A percentile compares a stretch with the other conserved stretches of the same genome.
Evolutionary conservation across 2,888 invertebrate genomes (phyloP).

Genomic region (Rhingia campestris): DNA sequence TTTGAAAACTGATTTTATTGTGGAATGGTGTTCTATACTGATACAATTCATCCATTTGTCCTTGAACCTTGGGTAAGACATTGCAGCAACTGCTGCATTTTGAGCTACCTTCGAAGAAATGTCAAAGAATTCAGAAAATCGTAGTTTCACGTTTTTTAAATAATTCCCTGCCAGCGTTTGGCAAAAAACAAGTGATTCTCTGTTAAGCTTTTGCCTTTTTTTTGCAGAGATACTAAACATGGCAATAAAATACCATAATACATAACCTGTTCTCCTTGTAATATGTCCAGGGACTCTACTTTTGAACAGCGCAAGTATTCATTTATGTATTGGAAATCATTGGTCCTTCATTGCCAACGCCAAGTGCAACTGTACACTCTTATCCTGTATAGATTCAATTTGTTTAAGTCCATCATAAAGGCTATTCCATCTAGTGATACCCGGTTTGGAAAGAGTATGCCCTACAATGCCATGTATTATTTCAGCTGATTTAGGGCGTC

Average conservation of each 20-base stretch:
- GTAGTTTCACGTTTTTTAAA: slow-evolving; percentile 11
- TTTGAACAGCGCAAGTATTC: slow-evolving; percentile 29
- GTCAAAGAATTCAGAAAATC: slow-evolving; percentile 30
- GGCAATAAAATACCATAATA: slow-evolving; percentile 41
- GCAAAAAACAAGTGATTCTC: slow-evolving; percentile 30
- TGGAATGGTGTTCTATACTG: slow-evolving; percentile 3
- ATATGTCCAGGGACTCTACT: slow-evolving; percentile 34
- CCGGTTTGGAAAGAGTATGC: slow-evolving; percentile 19
- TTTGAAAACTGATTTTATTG: not conserved
- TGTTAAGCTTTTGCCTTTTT: slow-evolving; percentile 29
- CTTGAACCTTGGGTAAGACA: slow-evolving; percentile 49
- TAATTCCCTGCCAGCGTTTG: slow-evolving; percentile 19
- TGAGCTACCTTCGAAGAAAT: slow-evolving; percentile 15
- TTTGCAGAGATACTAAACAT: slow-evolving; percentile 28
- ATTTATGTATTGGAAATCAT: slow-evolving; percentile 40
- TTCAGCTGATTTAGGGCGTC: slow-evolving; percentile 45
- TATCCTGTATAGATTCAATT: slow-evolving; percentile 26
- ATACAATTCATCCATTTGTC: slow-evolving; percentile 39
- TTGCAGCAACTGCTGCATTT: slow-evolving; percentile 43
- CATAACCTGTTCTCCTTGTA: slow-evolving; percentile 19
- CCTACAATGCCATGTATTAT: slow-evolving; percentile 43
- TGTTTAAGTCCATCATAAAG: slow-evolving; percentile 45
- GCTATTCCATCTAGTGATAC: slow-evolving; percentile 55
- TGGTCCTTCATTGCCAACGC: slow-evolving; percentile 4
- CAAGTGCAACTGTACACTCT: slow-evolving; percentile 9